phyloP scores from a whole-genome alignment of 2,113 vertebrate species.

The Sisor rabdophorus region DNA sequence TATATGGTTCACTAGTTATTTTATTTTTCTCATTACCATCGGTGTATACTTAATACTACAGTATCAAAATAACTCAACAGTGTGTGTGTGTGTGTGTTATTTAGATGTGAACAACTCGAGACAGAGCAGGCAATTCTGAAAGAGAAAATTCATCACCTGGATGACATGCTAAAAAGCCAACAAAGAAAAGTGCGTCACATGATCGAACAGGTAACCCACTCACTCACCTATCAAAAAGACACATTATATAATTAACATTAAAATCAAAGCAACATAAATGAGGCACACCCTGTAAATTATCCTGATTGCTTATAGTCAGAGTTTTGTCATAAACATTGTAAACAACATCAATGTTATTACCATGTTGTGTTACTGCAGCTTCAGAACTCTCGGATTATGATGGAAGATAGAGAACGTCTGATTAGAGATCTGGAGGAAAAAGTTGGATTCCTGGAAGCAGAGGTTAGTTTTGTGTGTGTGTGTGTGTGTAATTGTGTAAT shows the following conservation, averaged over 20 bases:
- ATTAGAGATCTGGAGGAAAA: conserved; percentile 85
- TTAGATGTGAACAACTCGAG: conserved; percentile 75
- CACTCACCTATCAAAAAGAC: not conserved
- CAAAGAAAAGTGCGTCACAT: conserved; percentile 91
- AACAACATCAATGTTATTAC: not conserved
- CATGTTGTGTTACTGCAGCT: conserved; percentile 66
- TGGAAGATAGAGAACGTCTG: conserved; percentile 76
- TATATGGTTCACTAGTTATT: not conserved
- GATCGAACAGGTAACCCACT: conserved; percentile 83
- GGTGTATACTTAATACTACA: not conserved
- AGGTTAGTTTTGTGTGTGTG: conserved; percentile 72
- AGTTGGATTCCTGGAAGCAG: conserved; percentile 83
- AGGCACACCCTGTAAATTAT: not conserved
- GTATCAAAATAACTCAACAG: not conserved
- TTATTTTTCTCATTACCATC: not conserved
- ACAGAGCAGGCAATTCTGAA: conserved; percentile 74
- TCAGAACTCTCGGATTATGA: conserved; percentile 81
- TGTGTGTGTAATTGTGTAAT: no score
- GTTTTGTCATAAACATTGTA: no score
- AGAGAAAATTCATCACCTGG: conserved; percentile 86
- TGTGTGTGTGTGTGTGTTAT: conserved; percentile 13
- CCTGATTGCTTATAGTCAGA: no score
- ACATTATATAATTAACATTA: not conserved
- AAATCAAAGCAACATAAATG: conserved; percentile 25
- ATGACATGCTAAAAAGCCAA: conserved; percentile 90